Percentiles rank a stretch among this genome's conserved stretches.
Conservation (phyloP, 92 coral and sea anemone genomes). For the Porites divaricata region DNA sequence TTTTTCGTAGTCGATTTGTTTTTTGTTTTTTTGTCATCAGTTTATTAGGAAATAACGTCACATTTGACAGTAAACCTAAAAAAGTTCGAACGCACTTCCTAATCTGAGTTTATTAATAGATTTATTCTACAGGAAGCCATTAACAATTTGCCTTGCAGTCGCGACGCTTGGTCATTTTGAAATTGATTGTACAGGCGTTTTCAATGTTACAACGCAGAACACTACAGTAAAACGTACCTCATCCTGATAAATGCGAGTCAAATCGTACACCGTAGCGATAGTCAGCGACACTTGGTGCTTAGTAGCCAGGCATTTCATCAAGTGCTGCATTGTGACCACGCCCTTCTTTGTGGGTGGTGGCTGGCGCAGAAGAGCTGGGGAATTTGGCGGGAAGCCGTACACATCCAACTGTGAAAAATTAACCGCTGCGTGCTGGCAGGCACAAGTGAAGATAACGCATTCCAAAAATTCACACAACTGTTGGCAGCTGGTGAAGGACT, state of each 20-base stretch:
- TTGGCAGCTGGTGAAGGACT: slow-evolving; percentile 18
- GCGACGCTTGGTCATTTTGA: too few species aligned
- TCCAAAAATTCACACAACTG: slow-evolving; percentile 58
- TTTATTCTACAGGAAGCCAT: too few species aligned
- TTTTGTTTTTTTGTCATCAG: too few species aligned
- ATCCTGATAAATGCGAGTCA: slow-evolving; percentile 28
- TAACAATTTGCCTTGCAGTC: too few species aligned
- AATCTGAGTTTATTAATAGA: too few species aligned
- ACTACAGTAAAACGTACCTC: not conserved
- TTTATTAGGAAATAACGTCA: too few species aligned
- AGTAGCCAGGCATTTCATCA: slow-evolving; percentile 61
- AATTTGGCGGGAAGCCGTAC: slow-evolving; percentile 77
- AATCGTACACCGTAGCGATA: slow-evolving; percentile 62
- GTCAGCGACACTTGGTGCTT: slow-evolving; percentile 59
- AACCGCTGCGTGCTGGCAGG: slow-evolving; percentile 87
- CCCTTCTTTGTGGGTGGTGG: slow-evolving; percentile 83
- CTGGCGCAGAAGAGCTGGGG: slow-evolving; percentile 76
- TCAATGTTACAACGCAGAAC: not conserved
- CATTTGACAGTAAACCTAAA: too few species aligned
- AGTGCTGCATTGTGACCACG: slow-evolving; percentile 30
- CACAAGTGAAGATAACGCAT: slow-evolving; percentile 51
- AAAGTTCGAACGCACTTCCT: too few species aligned
- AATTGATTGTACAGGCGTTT: not conserved
- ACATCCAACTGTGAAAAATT: slow-evolving; percentile 77
- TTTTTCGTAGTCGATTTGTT: too few species aligned